A percentile compares a stretch with the other conserved stretches of the same genome.
phyloP scores from a whole-genome alignment of 2,888 invertebrate genomes.

The Xestia c-nigrum region DNA sequence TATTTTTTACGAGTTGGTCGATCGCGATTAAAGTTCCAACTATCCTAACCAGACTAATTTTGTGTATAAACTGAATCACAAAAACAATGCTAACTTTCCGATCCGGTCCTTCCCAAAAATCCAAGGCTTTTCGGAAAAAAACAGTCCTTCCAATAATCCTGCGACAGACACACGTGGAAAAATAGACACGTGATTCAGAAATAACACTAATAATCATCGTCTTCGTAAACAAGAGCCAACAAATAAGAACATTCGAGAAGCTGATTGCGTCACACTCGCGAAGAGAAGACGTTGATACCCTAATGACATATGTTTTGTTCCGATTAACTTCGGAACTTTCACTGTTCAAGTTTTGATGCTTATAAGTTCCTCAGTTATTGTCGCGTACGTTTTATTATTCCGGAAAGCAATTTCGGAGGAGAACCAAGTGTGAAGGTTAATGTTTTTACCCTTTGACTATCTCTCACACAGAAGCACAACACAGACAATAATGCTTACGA shows the following conservation, averaged over 20 bases:
- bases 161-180: conserved; percentile 28
- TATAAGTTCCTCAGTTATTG: conserved; percentile 50
- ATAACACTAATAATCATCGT: conserved; percentile 44
- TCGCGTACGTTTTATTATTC: conserved; percentile 37
- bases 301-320: conserved; percentile 63
- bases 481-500: not conserved
- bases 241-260: conserved; percentile 41
- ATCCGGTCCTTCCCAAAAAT: not conserved
- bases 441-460: conserved; percentile 11
- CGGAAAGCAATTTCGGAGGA: conserved; percentile 33
- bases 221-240: conserved; percentile 53
- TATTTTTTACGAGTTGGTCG: not conserved
- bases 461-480: not conserved
- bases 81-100: not conserved
- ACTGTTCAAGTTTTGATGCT: conserved; percentile 54
- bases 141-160: not conserved
- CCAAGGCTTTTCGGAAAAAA: not conserved
- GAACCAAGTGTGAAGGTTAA: conserved; percentile 18
- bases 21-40: not conserved
- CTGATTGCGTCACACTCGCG: conserved; percentile 57
- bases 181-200: conserved; percentile 33
- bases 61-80: not conserved
- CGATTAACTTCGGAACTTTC: conserved; percentile 61
- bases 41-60: not conserved
- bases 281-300: conserved; percentile 41